phyloP scores from a whole-genome alignment of 2,113 vertebrate genomes.

The Heptranchias perlo region DNA sequence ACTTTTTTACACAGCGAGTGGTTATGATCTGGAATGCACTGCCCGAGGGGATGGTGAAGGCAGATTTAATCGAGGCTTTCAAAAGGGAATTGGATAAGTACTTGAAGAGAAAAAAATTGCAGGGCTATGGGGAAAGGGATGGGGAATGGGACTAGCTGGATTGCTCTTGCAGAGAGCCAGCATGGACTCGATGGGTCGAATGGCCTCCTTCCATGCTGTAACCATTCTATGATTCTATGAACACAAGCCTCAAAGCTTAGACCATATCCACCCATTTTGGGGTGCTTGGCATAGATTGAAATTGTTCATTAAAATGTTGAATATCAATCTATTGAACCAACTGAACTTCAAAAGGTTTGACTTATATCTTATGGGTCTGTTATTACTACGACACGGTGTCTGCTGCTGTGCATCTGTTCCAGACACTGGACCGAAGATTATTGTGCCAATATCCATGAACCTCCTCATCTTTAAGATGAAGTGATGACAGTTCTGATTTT shows the following conservation, averaged over 20 bases:
- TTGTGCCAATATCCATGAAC: not conserved
- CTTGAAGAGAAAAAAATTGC: too few species aligned
- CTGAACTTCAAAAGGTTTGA: not conserved
- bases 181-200: too few species aligned
- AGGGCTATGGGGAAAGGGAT: too few species aligned
- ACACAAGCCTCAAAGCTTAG: not conserved
- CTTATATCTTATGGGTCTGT: not conserved
- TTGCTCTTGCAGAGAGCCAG: too few species aligned
- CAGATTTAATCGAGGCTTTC: too few species aligned
- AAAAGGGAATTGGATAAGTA: too few species aligned
- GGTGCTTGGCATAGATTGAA: not conserved
- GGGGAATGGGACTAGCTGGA: too few species aligned
- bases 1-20: too few species aligned
- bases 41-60: too few species aligned
- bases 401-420: not conserved
- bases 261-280: not conserved
- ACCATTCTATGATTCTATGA: too few species aligned
- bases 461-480: not conserved
- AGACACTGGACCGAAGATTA: not conserved
- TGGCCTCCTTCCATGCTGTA: too few species aligned
- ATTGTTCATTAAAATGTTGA: not conserved
- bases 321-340: not conserved
- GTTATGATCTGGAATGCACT: too few species aligned
- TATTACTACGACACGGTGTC: not conserved
- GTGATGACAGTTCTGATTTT: not conserved